Percentiles rank a stretch among this genome's conserved stretches.
phyloP scores from a whole-genome alignment of 1,140 invertebrate species.

The Drosophila repletoides region DNA sequence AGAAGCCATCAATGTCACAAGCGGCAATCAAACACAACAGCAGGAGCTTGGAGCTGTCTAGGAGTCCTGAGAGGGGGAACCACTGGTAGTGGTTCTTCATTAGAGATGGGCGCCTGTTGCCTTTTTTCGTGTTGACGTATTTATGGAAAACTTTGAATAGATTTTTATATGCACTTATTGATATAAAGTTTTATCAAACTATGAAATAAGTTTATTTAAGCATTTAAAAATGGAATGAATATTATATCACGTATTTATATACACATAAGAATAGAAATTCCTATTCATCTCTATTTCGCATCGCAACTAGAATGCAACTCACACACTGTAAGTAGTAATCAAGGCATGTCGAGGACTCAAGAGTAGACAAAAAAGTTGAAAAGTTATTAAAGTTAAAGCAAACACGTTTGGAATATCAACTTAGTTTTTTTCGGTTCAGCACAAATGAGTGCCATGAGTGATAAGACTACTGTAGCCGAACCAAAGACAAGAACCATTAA shows the following conservation, averaged over 20 bases:
- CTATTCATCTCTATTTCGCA: no score
- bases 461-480: no score
- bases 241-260: no score
- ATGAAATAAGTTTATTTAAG: no score
- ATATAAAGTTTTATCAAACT: no score
- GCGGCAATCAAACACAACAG: conserved; percentile 53
- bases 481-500: conserved; percentile 21
- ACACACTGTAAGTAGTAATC: conserved; percentile 61
- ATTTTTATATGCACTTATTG: no score
- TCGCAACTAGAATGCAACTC: background rate
- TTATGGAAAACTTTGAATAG: no score
- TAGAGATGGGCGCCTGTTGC: no score
- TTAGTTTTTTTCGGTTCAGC: conserved; percentile 21
- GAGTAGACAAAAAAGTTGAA: conserved; percentile 70
- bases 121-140: no score
- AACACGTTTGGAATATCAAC: conserved; percentile 71
- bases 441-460: background rate
- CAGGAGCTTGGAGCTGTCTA: no score
- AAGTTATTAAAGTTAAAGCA: conserved; percentile 78
- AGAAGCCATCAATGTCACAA: conserved; percentile 61
- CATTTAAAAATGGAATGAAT: no score
- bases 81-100: background rate
- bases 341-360: conserved; percentile 60
- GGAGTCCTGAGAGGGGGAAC: background rate
- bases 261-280: no score